A percentile compares a stretch with the other conserved stretches of the same genome.
These are phyloP conservation scores for Caenorhabditis becei DNA, from an alignment of 2,888 invertebrate species.

Conservation along the genomic window DNA sequence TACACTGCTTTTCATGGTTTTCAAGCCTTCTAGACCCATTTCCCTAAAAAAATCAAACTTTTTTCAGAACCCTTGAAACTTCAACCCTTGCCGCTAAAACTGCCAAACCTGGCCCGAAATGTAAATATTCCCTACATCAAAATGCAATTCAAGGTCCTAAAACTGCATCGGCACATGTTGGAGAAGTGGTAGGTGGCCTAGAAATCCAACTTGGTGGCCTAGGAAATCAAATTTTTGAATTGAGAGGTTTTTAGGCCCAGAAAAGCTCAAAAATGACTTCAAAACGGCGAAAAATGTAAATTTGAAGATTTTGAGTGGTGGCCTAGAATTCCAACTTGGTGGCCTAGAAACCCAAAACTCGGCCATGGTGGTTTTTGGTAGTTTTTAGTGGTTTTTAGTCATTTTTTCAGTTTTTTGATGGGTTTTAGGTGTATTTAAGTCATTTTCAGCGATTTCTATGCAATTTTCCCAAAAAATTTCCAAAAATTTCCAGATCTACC, in stretches of 20 bases:
- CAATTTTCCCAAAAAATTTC: not conserved
- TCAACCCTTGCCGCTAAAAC: conserved; percentile 24
- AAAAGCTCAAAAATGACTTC: not conserved
- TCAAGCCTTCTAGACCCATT: not conserved
- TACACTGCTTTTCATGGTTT: not conserved
- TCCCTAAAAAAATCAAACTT: no score
- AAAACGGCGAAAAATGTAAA: not conserved
- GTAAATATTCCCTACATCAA: conserved; percentile 65
- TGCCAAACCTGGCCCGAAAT: conserved; percentile 55
- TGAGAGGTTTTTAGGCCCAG: not conserved
- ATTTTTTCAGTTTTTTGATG: no score
- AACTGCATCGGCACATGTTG: conserved; percentile 61
- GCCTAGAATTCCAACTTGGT: no score
- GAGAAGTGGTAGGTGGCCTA: conserved; percentile 50
- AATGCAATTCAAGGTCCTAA: conserved; percentile 53
- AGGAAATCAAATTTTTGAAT: not conserved
- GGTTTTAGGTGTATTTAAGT: no score
- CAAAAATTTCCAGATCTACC: conserved; percentile 56
- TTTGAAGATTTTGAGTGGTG: not conserved
- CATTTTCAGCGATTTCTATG: no score
- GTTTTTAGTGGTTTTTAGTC: no score
- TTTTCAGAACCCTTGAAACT: conserved; percentile 28
- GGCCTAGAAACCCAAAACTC: conserved; percentile 5
- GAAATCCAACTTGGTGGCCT: not conserved
- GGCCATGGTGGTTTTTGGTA: not conserved